These are phyloP conservation scores for Phengaris alcon DNA, from an alignment of 2,888 invertebrate species.

Conservation along the genomic window DNA sequence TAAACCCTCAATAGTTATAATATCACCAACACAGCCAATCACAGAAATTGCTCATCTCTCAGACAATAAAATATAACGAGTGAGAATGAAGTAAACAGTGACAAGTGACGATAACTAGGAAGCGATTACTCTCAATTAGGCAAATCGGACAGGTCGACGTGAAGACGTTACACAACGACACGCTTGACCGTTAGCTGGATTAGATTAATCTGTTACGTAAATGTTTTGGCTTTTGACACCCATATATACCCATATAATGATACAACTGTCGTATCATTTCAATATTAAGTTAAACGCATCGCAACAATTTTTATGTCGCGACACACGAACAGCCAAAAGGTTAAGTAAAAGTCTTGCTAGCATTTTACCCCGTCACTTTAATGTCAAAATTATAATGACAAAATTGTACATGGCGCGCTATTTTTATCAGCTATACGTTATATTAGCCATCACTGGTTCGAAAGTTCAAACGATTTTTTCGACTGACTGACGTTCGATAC, in stretches of 20 bases:
- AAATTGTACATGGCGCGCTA: no score
- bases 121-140: conserved; percentile 13
- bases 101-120: conserved; percentile 3
- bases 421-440: no score
- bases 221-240: not conserved
- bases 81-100: not conserved
- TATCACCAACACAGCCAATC: not conserved
- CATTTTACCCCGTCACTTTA: no score
- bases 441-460: no score
- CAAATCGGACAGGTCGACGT: conserved; percentile 7
- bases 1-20: not conserved
- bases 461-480: no score
- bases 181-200: conserved; percentile 9
- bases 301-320: no score
- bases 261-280: no score
- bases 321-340: no score
- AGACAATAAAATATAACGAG: not conserved
- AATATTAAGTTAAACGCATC: no score
- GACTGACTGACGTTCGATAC: no score
- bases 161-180: not conserved
- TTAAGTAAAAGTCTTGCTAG: no score
- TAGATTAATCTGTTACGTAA: conserved; percentile 10
- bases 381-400: no score
- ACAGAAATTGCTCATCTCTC: not conserved
- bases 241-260: not conserved